These are phyloP conservation scores for Siphlonurus alternatus DNA, from an alignment of 2,888 invertebrate genomes.

Conservation along the genomic window DNA sequence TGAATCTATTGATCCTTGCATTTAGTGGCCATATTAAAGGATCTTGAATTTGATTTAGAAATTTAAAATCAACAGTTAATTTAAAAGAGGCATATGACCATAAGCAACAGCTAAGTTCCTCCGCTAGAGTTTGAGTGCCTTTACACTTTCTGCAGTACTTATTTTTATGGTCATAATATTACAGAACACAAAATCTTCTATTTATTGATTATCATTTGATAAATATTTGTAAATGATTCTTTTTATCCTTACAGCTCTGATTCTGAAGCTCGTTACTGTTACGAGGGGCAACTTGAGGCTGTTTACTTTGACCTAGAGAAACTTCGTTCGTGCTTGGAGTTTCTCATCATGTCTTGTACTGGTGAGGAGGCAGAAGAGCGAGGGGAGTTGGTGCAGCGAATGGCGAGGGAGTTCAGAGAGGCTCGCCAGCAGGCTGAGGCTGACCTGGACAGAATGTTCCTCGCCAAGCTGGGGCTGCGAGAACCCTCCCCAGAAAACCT, in stretches of 20 bases:
- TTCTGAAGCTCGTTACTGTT: background rate
- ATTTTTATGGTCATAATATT: no score
- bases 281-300: background rate
- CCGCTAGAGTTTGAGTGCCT: no score
- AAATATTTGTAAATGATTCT: no score
- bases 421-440: background rate
- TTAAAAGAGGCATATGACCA: no score
- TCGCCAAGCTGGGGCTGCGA: conserved; percentile 37
- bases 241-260: background rate
- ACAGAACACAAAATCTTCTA: no score
- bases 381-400: background rate
- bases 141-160: no score
- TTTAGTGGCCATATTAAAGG: no score
- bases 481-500: conserved; percentile 30
- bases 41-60: no score
- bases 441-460: conserved; percentile 24
- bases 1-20: no score
- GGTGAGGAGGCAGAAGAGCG: background rate
- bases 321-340: background rate
- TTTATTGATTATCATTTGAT: no score
- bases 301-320: background rate
- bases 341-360: background rate
- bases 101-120: no score
- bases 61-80: no score
- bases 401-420: background rate